These are phyloP conservation scores for Ispidina picta DNA, from an alignment of 2,797 vertebrate species.

Conservation along the genomic window DNA sequence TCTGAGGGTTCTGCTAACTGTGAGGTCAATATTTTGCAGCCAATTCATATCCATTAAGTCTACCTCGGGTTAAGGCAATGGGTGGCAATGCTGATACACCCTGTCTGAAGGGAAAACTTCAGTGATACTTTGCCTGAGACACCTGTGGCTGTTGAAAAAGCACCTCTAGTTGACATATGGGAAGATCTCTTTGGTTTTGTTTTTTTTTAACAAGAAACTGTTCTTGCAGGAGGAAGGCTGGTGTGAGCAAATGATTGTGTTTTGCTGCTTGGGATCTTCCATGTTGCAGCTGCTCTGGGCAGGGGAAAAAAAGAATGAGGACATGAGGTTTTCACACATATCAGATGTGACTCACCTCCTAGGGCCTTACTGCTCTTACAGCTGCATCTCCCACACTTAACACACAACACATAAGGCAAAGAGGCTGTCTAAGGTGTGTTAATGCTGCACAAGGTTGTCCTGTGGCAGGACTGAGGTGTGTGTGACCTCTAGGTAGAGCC, in stretches of 20 bases:
- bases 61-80: not conserved
- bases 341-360: not conserved
- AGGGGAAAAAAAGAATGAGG: not conserved
- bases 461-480: not conserved
- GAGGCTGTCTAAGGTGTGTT: not conserved
- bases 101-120: not conserved
- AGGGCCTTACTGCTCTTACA: not conserved
- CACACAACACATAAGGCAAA: accelerated
- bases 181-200: not conserved
- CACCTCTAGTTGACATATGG: accelerated
- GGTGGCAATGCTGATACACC: not conserved
- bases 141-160: not conserved
- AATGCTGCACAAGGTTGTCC: not conserved
- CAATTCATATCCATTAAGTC: not conserved
- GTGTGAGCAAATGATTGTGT: not conserved
- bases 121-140: not conserved
- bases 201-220: not conserved
- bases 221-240: not conserved
- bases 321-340: not conserved
- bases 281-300: not conserved
- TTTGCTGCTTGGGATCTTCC: not conserved
- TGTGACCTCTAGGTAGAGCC: not conserved
- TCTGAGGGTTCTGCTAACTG: not conserved
- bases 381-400: not conserved
- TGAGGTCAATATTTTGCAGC: constrained; percentile 3